These are phyloP conservation scores for Eupithecia abbreviata DNA, from an alignment of 2,888 invertebrate genomes.

Conservation along the genomic window DNA sequence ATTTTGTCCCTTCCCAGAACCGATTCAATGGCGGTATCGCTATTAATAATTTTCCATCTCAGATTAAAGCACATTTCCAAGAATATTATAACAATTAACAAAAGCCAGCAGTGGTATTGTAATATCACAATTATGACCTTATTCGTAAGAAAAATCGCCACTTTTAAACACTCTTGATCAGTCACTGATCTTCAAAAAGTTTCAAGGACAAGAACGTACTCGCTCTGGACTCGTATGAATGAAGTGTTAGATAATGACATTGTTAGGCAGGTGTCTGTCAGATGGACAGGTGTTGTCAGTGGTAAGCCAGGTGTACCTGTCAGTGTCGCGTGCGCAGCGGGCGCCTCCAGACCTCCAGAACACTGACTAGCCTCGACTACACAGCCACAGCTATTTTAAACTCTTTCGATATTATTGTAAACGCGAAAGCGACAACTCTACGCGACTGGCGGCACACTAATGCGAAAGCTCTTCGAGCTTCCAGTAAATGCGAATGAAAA, in stretches of 20 bases:
- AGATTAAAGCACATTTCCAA: slow-evolving; percentile 4
- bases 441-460: slow-evolving; percentile 74
- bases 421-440: slow-evolving; percentile 79
- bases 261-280: slow-evolving; percentile 79
- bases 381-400: slow-evolving; percentile 75
- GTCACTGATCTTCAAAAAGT: slow-evolving; percentile 7
- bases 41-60: slow-evolving; percentile 19
- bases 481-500: slow-evolving; percentile 51
- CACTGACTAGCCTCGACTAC: slow-evolving; percentile 57
- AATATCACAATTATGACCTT: not conserved
- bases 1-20: slow-evolving; percentile 15
- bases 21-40: slow-evolving; percentile 5
- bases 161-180: not conserved
- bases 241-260: slow-evolving; percentile 80
- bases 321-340: slow-evolving; percentile 66
- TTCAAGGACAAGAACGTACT: not conserved
- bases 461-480: slow-evolving; percentile 58
- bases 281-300: slow-evolving; percentile 39
- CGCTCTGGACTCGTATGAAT: slow-evolving; percentile 50
- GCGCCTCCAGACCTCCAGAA: slow-evolving; percentile 76
- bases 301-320: not conserved
- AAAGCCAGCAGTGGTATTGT: not conserved
- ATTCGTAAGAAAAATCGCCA: not conserved
- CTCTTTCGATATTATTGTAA: slow-evolving; percentile 82
- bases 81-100: slow-evolving; percentile 13